phyloP scores from a whole-genome alignment of 2,888 invertebrate species.

The Pomacea canaliculata region DNA sequence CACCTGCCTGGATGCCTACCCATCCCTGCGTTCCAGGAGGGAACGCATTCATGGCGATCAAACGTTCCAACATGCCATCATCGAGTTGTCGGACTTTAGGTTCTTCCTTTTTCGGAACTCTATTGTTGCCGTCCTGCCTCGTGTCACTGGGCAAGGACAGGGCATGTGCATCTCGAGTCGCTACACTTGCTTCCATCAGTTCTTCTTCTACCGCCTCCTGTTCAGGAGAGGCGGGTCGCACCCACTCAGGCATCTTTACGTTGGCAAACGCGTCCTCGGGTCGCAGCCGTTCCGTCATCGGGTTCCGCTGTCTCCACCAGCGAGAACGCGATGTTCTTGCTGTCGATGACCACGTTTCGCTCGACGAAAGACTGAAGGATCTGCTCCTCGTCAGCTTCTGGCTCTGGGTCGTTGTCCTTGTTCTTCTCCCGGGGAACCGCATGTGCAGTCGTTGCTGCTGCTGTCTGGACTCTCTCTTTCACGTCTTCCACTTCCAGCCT shows the following conservation, averaged over 20 bases:
- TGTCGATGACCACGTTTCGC: constrained; percentile 30
- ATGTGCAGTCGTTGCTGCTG: neutral
- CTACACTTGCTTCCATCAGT: constrained; percentile 40
- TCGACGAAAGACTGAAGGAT: constrained; percentile 33
- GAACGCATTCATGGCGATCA: constrained; percentile 38
- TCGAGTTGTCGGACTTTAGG: constrained; percentile 19
- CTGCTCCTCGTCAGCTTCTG: constrained; percentile 34
- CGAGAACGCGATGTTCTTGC: constrained; percentile 35
- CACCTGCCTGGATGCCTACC: constrained; percentile 46
- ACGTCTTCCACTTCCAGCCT: neutral
- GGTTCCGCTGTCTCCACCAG: neutral
- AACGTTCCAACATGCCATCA: constrained; percentile 30
- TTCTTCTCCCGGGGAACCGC: neutral
- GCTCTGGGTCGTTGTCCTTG: constrained; percentile 3
- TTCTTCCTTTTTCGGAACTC: neutral
- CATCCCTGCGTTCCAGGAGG: constrained; percentile 32
- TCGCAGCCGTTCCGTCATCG: constrained; percentile 14
- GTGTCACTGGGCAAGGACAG: neutral
- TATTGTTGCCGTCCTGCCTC: neutral
- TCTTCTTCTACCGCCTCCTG: constrained; percentile 44
- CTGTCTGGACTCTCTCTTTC: neutral
- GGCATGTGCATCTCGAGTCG: constrained; percentile 32
- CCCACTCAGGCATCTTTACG: constrained; percentile 3
- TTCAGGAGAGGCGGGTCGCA: constrained; percentile 35
- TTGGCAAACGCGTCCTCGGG: constrained; percentile 2